These are phyloP conservation scores for Gymnocheta viridis DNA, from an alignment of 2,888 invertebrate species.

Conservation along the genomic window DNA sequence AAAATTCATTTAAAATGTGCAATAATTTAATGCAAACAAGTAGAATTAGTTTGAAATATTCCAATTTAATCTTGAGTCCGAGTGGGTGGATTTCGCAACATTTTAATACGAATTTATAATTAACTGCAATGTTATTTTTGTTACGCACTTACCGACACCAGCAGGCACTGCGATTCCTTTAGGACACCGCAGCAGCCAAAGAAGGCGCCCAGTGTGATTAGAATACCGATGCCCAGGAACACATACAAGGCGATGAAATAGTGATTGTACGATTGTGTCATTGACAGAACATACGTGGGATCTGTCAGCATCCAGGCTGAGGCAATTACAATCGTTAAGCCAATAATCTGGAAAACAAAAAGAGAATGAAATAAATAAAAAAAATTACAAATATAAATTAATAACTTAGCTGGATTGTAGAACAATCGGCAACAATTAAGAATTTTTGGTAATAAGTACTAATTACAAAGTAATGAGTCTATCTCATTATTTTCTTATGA, in stretches of 20 bases:
- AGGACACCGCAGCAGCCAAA: constrained; percentile 93
- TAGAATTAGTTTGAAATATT: neutral
- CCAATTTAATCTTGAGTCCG: neutral
- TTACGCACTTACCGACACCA: constrained; percentile 86
- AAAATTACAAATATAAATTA: neutral
- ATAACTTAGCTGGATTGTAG: neutral
- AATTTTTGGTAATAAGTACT: no score
- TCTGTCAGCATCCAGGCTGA: constrained; percentile 91
- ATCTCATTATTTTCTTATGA: no score
- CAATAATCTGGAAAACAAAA: constrained; percentile 85
- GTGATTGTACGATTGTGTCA: constrained; percentile 83
- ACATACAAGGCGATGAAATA: constrained; percentile 87
- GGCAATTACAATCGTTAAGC: constrained; percentile 86
- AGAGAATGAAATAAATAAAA: neutral
- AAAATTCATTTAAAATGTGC: neutral
- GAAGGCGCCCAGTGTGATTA: constrained; percentile 89
- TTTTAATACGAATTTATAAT: neutral
- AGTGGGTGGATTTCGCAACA: neutral
- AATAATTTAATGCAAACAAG: neutral
- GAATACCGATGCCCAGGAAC: constrained; percentile 87
- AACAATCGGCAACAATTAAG: no score
- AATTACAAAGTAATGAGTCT: no score
- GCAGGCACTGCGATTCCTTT: constrained; percentile 89
- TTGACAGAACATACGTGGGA: constrained; percentile 87
- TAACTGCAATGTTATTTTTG: neutral